Evolutionary conservation across 2,797 vertebrate species (phyloP).

Genomic region (Oreochromis mossambicus): DNA sequence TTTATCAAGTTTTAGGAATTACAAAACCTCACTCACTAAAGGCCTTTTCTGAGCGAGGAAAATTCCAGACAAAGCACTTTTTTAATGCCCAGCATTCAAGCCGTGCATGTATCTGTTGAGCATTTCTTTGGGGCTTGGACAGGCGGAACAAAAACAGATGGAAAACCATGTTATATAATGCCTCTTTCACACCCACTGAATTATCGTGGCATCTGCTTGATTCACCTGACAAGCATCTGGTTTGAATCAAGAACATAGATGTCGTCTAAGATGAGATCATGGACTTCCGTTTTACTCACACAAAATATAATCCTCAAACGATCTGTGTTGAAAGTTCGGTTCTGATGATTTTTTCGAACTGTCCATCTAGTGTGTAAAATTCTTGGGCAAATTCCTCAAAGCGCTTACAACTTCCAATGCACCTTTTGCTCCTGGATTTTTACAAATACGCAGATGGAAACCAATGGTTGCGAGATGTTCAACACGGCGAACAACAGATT

Average conservation of each 20-base stretch:
- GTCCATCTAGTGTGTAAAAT: not conserved
- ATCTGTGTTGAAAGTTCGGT: not conserved
- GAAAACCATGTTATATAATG: constrained; percentile 39
- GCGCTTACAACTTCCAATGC: not conserved
- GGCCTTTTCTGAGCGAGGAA: not conserved
- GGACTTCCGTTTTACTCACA: not conserved
- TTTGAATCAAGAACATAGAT: not conserved
- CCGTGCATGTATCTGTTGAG: not conserved
- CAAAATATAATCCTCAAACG: not conserved
- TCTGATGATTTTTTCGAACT: not conserved
- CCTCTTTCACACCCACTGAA: constrained; percentile 42
- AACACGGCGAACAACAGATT: not conserved
- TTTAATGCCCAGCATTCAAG: not conserved
- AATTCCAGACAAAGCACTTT: not conserved
- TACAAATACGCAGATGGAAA: not conserved
- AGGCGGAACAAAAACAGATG: constrained; percentile 41
- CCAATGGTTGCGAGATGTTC: not conserved
- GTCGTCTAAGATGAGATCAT: not conserved
- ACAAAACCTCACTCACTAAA: not conserved
- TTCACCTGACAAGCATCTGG: constrained; percentile 34
- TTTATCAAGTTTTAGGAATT: not conserved
- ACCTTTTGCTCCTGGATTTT: not conserved
- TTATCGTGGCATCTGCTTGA: constrained; percentile 35
- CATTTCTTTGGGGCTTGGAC: constrained; percentile 20
- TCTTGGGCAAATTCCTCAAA: not conserved